Percentiles rank a stretch among this genome's conserved stretches.
Evolutionary conservation across 2,113 vertebrate genomes (phyloP).

Genomic region (Redunca redunca): DNA sequence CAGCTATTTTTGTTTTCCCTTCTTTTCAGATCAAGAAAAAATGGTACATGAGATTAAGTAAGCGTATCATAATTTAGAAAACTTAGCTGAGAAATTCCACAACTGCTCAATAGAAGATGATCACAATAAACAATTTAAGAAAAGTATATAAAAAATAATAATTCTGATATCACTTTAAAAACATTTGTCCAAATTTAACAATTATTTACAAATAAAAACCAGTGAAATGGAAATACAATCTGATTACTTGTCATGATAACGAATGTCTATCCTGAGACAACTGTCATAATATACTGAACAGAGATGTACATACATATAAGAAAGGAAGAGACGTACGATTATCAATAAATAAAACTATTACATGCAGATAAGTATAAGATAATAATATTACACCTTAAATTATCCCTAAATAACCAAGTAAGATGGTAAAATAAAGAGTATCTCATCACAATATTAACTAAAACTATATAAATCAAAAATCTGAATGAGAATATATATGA

Average conservation of each 20-base stretch:
- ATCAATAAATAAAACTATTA: neutral
- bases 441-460: neutral
- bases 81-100: neutral
- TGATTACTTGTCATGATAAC: neutral
- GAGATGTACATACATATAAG: neutral
- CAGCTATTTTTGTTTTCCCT: neutral
- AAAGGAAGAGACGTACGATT: neutral
- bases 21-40: neutral
- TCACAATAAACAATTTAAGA: neutral
- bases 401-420: neutral
- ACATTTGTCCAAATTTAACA: neutral
- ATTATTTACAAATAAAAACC: neutral
- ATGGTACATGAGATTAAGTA: neutral
- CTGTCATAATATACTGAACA: neutral
- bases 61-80: neutral
- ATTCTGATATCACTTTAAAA: neutral
- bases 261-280: neutral
- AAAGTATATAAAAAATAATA: neutral
- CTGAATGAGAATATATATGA: neutral
- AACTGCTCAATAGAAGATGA: neutral
- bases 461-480: neutral
- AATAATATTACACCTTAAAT: neutral
- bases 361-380: neutral
- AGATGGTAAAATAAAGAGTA: neutral
- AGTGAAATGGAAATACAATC: neutral